phyloP scores from a whole-genome alignment of 2,113 vertebrate species.

The Scolopax mira region DNA sequence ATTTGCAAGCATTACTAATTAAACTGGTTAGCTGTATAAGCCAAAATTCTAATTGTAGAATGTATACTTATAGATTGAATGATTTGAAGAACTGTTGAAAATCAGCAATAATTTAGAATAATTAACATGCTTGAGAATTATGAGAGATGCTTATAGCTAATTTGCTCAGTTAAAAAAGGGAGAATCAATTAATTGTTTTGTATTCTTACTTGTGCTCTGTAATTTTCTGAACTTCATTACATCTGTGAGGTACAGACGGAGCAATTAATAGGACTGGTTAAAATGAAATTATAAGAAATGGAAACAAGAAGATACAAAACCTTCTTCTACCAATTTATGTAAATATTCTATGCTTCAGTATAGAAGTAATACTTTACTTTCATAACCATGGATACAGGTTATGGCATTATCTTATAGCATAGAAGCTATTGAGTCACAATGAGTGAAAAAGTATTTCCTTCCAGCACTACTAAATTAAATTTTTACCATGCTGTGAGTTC shows the following conservation, averaged over 20 bases:
- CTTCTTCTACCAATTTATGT: neutral
- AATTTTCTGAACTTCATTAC: neutral
- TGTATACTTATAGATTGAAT: neutral
- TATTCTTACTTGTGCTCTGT: neutral
- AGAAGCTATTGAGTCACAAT: neutral
- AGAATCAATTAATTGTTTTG: neutral
- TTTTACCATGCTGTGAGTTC: neutral
- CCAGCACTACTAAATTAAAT: neutral
- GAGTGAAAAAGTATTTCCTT: neutral
- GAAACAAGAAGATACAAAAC: neutral
- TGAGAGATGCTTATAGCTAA: neutral
- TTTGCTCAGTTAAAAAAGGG: neutral
- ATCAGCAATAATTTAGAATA: neutral
- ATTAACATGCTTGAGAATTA: neutral
- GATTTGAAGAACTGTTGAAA: neutral
- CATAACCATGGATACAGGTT: neutral
- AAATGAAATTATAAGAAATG: neutral
- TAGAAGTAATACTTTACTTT: neutral
- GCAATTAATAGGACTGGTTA: neutral
- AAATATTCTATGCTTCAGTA: neutral
- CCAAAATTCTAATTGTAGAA: neutral
- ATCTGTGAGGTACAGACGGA: neutral
- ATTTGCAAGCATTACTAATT: neutral
- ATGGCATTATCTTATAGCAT: neutral
- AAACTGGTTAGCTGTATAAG: neutral